Evolutionary conservation across 2,888 invertebrate genomes (phyloP), one percentile per base, ranked within the genome.

Genomic region (Chouioia cunea): DNA sequence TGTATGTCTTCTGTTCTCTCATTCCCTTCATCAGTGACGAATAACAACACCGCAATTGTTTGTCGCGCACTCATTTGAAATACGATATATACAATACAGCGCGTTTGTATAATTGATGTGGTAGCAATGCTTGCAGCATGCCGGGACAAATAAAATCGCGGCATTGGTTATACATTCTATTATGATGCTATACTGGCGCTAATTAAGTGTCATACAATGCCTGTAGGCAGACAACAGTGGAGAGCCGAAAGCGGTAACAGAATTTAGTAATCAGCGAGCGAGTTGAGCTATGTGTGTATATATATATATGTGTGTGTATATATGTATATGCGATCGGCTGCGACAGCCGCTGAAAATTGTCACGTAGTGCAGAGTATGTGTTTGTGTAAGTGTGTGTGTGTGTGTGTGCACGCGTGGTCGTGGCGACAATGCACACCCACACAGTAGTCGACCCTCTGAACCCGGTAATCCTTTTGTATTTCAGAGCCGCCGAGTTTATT

Each of bases 231-330:
- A 57, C 22, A 12, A 15, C 14, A n/a, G 16, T 15, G 23, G 14
- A 22, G 18, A 16, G 23, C n/a, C 4, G 15, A 22, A 20, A 16
- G 52, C 50, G 69, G 56, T 70, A 70, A 70, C 70, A 65, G 60
- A 70, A 70, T 70, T 70, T 70, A 56, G 70, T 65, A 70, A 70
- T 70, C 70, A 70, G 65, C 62, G 57, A 44, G 53, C 2, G 4
- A n/a, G n/a, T 43, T 18, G 20, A 36, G 16, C 58, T 15, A 14
- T 59, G 18, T 14, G 10, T 47, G 14, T 23, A 1, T 23, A 12
- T 36, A 18, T 27, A 47, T 47, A 47, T 47, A 12, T 36, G 14
- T 27, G 10, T 47, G 10, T 47, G 16, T 47, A 16, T 47, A 48
- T n/a, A n/a, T n/a, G 10, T 48, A n/a, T n/a, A 48, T 18, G 44